phyloP scores from a whole-genome alignment of 1,140 invertebrate genomes.

The Drosophila setifemur region DNA sequence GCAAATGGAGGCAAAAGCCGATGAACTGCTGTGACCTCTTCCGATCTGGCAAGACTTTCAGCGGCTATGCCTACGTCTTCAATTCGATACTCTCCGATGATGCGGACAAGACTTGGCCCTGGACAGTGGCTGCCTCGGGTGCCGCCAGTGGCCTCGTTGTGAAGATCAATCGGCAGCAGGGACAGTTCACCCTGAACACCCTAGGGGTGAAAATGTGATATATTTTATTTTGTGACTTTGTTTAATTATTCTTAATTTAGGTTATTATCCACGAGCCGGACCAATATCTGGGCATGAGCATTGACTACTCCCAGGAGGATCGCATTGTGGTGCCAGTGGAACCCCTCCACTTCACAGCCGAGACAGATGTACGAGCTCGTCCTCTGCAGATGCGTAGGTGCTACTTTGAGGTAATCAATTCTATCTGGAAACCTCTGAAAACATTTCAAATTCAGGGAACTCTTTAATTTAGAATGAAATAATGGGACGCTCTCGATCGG shows the following conservation, averaged over 20 bases:
- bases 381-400: conserved; percentile 57
- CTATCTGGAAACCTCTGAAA: not conserved
- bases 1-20: conserved; percentile 42
- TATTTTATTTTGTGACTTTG: not conserved
- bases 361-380: conserved; percentile 46
- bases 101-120: conserved; percentile 53
- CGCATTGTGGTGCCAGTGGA: conserved; percentile 56
- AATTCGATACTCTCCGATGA: conserved; percentile 11
- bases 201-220: conserved; percentile 26
- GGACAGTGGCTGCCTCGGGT: conserved; percentile 51
- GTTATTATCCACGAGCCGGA: conserved; percentile 54
- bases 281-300: conserved; percentile 48
- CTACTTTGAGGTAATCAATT: conserved; percentile 29
- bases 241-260: not conserved
- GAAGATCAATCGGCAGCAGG: conserved; percentile 26
- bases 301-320: conserved; percentile 52
- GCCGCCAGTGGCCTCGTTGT: conserved; percentile 41
- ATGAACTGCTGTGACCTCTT: conserved; percentile 65
- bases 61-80: conserved; percentile 51
- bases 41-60: not conserved
- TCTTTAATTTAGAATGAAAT: conserved; percentile 20
- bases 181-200: conserved; percentile 7
- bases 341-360: conserved; percentile 50
- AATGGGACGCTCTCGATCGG: conserved; percentile 12
- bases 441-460: not conserved